Evolutionary conservation across 2,888 invertebrate genomes (phyloP).

Genomic region (Zeuzera pyrina): DNA sequence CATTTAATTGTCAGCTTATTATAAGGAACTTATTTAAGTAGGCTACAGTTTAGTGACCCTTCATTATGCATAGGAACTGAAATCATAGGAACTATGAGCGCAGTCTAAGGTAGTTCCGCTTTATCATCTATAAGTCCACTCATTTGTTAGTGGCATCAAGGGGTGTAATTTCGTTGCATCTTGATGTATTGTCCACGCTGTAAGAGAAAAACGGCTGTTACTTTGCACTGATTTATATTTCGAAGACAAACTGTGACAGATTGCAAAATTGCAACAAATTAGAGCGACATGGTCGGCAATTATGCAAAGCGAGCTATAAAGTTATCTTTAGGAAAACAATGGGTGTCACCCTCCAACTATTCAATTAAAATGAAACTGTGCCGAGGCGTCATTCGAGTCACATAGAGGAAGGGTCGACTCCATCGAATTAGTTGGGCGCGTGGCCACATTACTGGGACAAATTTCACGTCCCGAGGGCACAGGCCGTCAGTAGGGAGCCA

Average conservation of each 20-base stretch:
- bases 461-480: conserved; percentile 54
- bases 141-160: no score
- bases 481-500: conserved; percentile 19
- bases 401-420: conserved; percentile 48
- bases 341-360: conserved; percentile 56
- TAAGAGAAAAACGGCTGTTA: no score
- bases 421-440: conserved; percentile 69
- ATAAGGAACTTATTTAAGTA: no score
- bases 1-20: no score
- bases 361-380: conserved; percentile 69
- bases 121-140: no score
- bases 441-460: conserved; percentile 70
- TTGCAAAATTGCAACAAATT: conserved; percentile 64
- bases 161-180: no score
- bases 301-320: conserved; percentile 65
- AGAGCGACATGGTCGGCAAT: conserved; percentile 53
- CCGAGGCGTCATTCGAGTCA: conserved; percentile 61
- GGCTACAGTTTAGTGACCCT: no score
- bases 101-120: no score
- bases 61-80: no score
- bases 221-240: conserved; percentile 1
- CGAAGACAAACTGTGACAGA: conserved; percentile 46
- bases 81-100: no score
- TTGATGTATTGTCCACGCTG: no score
- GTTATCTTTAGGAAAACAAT: conserved; percentile 67